Evolutionary conservation across 1,140 invertebrate genomes (phyloP).

Genomic region (Drosophila nasuta): DNA sequence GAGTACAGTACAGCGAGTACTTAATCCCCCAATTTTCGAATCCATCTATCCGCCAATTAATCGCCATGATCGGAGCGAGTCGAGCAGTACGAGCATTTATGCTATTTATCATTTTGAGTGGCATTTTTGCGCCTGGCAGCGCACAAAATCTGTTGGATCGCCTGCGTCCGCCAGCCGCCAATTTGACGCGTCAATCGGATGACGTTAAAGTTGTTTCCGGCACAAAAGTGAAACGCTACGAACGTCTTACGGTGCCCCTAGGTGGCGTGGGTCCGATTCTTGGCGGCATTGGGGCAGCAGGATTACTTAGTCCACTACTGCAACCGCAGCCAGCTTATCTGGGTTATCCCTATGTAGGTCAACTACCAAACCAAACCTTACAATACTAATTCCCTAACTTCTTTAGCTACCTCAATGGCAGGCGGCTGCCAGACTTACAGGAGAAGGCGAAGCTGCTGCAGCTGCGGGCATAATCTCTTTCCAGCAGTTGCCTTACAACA

Average conservation of each 20-base stretch:
- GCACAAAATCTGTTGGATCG: constrained; percentile 75
- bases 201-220: constrained; percentile 80
- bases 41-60: constrained; percentile 12
- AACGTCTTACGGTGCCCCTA: constrained; percentile 71
- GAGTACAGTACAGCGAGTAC: constrained; percentile 31
- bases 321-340: constrained; percentile 62
- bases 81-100: constrained; percentile 33
- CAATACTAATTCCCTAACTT: background rate
- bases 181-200: constrained; percentile 54
- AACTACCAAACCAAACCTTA: background rate
- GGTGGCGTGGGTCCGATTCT: constrained; percentile 52
- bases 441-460: constrained; percentile 59
- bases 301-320: constrained; percentile 55
- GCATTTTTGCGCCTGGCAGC: constrained; percentile 63
- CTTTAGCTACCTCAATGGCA: constrained; percentile 71
- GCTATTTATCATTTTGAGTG: constrained; percentile 44
- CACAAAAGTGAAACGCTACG: constrained; percentile 81
- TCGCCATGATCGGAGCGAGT: constrained; percentile 49
- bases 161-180: constrained; percentile 55
- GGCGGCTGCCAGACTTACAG: constrained; percentile 63
- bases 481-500: constrained; percentile 76
- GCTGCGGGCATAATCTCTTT: constrained; percentile 74
- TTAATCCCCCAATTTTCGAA: background rate
- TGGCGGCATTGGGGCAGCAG: constrained; percentile 54
- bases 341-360: constrained; percentile 69